Base-by-base conservation (phyloP, 2,888 invertebrate species). In the Cepaea hortensis region DNA sequence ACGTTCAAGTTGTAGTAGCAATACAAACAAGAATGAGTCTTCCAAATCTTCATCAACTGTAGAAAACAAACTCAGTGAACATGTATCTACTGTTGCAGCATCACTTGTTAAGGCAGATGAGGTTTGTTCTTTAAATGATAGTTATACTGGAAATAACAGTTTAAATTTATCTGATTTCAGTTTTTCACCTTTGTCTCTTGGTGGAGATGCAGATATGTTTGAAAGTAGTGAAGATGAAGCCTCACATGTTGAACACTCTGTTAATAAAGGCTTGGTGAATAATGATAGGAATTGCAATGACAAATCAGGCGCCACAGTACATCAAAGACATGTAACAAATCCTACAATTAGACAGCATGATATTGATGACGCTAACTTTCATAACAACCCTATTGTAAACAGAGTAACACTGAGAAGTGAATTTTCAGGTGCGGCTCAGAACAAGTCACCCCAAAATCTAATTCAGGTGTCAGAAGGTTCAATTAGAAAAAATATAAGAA, bases 111-210 rank as follows among this genome's bases (percentile, higher is more conserved):
- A 55, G 15, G 23, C 13, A 7, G 20, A 35, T 35, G 20, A 62
- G 61, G 18, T 62, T 55, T 35, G 61, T 20, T 81, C 62, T 62
- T 61, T 20, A 62, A 35, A 35, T 61, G 62, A 75, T 23, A 75
- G 20, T 35, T 50, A 11, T 23, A 73, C 2, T 35, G n/a, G 11
- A 13, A 20, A 35, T 55, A 70, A 70, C 68, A 70, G 79, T 79
- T 77, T 70, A 23, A 61, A 55, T 62, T 85, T 50, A 18, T 50
- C 77, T 70, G 77, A 77, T 18, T 55, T 79, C 61, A 79, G 85
- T 70, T 79, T 70, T 35, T 85, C 85, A 55, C 79, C 79, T 72
- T 35, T 79, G 13, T 68, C 77, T 35, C 65, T 9, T 68, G 77
- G 13, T 65, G 62, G 50, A 73, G 82, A 23, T n/a, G n/a, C n/a